Evolutionary conservation across 64 coral and sea anemone species (phyloP), one percentile per base, ranked within the genome.

Genomic region (Porites australiensis): DNA sequence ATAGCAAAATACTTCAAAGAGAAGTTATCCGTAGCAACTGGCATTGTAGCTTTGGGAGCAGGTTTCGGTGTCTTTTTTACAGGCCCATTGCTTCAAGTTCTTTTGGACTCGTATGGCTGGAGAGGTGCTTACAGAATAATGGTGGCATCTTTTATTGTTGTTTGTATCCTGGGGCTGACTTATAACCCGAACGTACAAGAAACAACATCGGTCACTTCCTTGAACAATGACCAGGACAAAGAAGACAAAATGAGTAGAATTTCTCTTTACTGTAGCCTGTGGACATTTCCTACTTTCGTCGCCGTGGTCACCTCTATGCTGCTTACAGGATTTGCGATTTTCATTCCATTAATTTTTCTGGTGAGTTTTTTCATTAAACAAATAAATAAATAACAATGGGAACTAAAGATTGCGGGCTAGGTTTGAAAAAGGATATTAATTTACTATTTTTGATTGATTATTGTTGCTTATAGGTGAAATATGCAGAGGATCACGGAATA

Each of bases 221-320:
- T 37, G 0, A 37, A 37, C 27, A 37, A 37, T 37, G 27, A 37
- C 27, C 27, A 37, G 27, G 27, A 15, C 12, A 5, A 59, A 37
- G n/a, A 52, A 27, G 27, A 37, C 8, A 68, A 43, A 55, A 69
- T 48, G 50, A 71, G n/a, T 6, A 44, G 67, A 6, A 83, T 83
- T 19, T 83, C 60, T 65, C 43, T 86, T 12, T 72, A 92, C 68
- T 92, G 72, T 50, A 86, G 80, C 6, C 72, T 86, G 45, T 92
- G 80, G 80, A 79, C 19, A 19, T 77, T 53, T 52, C 27, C 52
- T 21, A 71, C 44, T 13, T 86, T 65, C n/a, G 21, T 61, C 19
- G 19, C 82, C 20, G 68, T 52, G 9, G 64, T 83, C 1, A 58
- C 63, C 37, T 74, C 79, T 0, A 21, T 82, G 0, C 57, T 84